Conservation (phyloP, 2,888 invertebrate genomes). For the Platerodrilus igneus region DNA sequence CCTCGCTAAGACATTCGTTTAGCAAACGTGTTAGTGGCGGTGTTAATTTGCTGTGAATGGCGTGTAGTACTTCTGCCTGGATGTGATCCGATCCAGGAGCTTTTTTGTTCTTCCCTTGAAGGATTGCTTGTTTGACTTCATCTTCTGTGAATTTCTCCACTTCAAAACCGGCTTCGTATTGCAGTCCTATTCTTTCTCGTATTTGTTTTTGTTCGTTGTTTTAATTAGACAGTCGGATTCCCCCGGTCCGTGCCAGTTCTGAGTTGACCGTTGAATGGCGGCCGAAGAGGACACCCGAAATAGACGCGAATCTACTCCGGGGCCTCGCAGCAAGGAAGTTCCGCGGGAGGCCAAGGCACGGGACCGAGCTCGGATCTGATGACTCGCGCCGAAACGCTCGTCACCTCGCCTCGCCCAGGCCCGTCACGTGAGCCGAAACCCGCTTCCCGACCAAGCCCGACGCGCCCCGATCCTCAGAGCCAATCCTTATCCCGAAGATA, state of each 20-base stretch:
- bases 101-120: too few species aligned
- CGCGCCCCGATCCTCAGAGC: conserved; percentile 64
- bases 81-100: too few species aligned
- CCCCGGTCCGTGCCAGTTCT: conserved; percentile 62
- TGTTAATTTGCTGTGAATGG: too few species aligned
- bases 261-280: conserved; percentile 53
- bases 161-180: too few species aligned
- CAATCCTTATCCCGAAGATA: conserved; percentile 68
- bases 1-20: too few species aligned
- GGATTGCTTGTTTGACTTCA: too few species aligned
- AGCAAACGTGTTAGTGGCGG: too few species aligned
- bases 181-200: too few species aligned
- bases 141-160: too few species aligned
- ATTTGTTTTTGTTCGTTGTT: too few species aligned
- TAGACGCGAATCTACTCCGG: conserved; percentile 19
- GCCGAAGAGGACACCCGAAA: conserved; percentile 33
- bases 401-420: conserved; percentile 42
- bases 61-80: too few species aligned
- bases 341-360: conserved; percentile 46
- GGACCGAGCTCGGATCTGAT: conserved; percentile 44
- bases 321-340: conserved; percentile 35
- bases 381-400: conserved; percentile 50
- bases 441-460: conserved; percentile 54
- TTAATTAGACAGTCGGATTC: too few species aligned
- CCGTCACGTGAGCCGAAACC: conserved; percentile 35